Conservation (phyloP, 2,888 invertebrate species). For the Tenthredo livida region DNA sequence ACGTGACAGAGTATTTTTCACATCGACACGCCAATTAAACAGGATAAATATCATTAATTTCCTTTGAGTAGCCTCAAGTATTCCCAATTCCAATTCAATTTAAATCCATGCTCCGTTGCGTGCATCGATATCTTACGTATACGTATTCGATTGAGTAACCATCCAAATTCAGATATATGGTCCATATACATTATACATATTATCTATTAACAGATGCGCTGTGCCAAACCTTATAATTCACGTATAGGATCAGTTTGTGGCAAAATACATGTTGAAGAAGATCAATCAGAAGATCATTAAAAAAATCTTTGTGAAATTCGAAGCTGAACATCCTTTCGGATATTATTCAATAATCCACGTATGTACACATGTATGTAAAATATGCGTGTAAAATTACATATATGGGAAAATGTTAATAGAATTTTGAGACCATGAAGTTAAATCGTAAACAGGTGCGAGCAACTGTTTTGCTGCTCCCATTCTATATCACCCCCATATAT, state of each 20-base stretch:
- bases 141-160: not conserved
- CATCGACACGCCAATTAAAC: not conserved
- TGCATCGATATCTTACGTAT: not conserved
- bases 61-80: not conserved
- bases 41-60: conserved; percentile 17
- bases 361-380: too few species aligned
- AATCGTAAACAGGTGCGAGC: conserved; percentile 42
- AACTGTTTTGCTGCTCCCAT: conserved; percentile 27
- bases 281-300: not conserved
- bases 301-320: too few species aligned
- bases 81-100: conserved; percentile 1
- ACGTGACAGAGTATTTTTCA: conserved; percentile 10
- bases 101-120: not conserved
- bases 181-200: not conserved
- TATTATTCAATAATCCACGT: not conserved
- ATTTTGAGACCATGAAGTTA: conserved; percentile 9
- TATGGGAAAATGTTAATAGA: not conserved
- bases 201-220: not conserved
- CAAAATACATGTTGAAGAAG: not conserved
- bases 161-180: not conserved
- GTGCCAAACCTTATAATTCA: not conserved
- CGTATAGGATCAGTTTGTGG: not conserved
- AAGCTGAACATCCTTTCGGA: too few species aligned
- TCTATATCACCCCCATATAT: not conserved
- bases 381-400: not conserved